phyloP scores from a whole-genome alignment of 2,113 vertebrate species.

The Oryzias celebensis region DNA sequence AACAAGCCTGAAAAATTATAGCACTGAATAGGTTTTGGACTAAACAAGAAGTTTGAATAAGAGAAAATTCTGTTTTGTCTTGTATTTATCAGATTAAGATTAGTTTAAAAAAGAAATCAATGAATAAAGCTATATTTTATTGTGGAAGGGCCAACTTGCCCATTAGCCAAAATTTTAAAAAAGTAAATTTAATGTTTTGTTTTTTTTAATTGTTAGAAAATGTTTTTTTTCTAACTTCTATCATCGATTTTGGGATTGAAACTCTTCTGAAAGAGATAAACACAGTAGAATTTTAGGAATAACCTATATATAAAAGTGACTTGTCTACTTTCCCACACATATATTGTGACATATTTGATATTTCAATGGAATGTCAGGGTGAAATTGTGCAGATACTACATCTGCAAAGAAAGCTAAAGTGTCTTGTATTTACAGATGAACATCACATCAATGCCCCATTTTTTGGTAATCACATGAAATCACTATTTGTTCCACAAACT shows the following conservation, averaged over 20 bases:
- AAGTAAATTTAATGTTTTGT: neutral
- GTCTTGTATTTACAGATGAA: constrained; percentile 7
- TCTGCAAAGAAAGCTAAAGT: constrained; percentile 6
- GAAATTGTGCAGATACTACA: constrained; percentile 30
- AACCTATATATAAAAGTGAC: neutral
- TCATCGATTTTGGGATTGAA: too few relatives aligned
- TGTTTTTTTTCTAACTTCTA: too few relatives aligned
- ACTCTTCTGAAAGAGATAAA: neutral
- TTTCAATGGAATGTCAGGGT: constrained; percentile 51
- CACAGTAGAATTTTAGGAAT: neutral
- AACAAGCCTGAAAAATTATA: too few relatives aligned
- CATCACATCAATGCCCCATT: constrained; percentile 8
- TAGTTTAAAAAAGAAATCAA: too few relatives aligned
- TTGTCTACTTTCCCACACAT: neutral
- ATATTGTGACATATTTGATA: constrained; percentile 12
- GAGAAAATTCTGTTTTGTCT: too few relatives aligned
- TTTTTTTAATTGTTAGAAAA: neutral
- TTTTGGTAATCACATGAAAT: neutral
- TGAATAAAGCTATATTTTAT: too few relatives aligned
- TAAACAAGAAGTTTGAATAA: too few relatives aligned
- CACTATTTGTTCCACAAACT: neutral
- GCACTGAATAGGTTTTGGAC: too few relatives aligned
- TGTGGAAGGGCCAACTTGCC: neutral
- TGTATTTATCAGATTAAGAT: too few relatives aligned
- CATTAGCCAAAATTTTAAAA: neutral